phyloP scores from a whole-genome alignment of 2,113 vertebrate genomes.

The Azemiops feae region DNA sequence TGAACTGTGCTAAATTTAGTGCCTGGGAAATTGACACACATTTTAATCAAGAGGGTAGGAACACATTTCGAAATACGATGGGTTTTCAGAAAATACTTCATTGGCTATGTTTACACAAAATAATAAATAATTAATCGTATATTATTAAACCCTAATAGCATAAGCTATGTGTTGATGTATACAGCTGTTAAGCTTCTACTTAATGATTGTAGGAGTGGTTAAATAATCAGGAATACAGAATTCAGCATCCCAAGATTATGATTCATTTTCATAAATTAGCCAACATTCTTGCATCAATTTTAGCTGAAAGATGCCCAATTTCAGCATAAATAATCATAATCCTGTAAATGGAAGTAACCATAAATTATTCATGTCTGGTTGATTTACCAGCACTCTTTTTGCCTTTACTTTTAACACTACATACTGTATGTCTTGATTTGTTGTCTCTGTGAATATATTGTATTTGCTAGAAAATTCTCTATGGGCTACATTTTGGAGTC shows the following conservation, averaged over 20 bases:
- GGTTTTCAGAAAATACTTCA: not conserved
- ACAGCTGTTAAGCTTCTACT: not conserved
- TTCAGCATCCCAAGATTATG: not conserved
- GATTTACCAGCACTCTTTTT: not conserved
- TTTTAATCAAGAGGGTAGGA: constrained; percentile 10
- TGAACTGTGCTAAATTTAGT: constrained; percentile 17
- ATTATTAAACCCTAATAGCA: not conserved
- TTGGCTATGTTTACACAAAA: not conserved
- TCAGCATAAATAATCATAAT: not conserved
- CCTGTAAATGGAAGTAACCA: not conserved
- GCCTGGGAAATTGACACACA: not conserved
- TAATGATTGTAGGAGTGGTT: not conserved
- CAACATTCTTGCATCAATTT: not conserved
- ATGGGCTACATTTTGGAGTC: not conserved
- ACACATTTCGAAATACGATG: constrained; percentile 2
- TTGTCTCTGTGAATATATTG: not conserved
- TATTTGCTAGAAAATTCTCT: not conserved
- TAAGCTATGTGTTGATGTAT: not conserved
- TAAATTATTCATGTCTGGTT: not conserved
- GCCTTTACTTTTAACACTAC: not conserved
- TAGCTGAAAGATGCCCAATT: not conserved
- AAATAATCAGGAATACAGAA: not conserved
- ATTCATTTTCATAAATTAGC: not conserved
- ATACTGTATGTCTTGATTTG: not conserved
- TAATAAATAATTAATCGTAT: not conserved